Evolutionary conservation across 2,888 invertebrate genomes (phyloP).

Genomic region (Xylophagus ater): DNA sequence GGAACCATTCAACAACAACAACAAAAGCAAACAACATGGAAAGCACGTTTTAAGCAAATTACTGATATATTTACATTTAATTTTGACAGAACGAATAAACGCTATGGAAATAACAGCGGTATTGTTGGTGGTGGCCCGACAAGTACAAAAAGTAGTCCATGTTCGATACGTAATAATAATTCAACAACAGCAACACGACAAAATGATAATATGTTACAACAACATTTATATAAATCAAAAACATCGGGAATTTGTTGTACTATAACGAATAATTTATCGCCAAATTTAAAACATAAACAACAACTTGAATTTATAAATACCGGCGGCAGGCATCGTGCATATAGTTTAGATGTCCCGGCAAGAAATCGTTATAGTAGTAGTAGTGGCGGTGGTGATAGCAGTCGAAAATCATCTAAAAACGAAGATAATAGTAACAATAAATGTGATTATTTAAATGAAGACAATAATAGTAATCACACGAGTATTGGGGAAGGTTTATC

Average conservation of each 20-base stretch:
- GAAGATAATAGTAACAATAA: conserved; percentile 26
- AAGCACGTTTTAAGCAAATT: conserved; percentile 36
- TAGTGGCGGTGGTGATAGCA: conserved; percentile 32
- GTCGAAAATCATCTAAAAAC: conserved; percentile 34
- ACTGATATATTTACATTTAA: conserved; percentile 38
- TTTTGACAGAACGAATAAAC: conserved; percentile 36
- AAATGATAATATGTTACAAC: too few relatives aligned
- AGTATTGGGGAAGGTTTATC: conserved; percentile 28
- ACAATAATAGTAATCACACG: conserved; percentile 36
- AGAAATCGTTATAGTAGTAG: conserved; percentile 32
- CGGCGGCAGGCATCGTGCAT: conserved; percentile 33
- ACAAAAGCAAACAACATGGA: conserved; percentile 34
- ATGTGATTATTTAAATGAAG: conserved; percentile 23
- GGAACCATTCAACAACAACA: too few relatives aligned
- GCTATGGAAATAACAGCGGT: too few relatives aligned
- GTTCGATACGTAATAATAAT: conserved; percentile 30
- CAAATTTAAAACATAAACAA: conserved; percentile 24
- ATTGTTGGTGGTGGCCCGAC: conserved; percentile 17
- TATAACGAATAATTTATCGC: conserved; percentile 33
- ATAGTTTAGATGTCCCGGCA: conserved; percentile 36
- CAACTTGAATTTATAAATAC: conserved; percentile 23
- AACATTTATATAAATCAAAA: too few relatives aligned
- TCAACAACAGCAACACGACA: conserved; percentile 18
- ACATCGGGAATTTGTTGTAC: conserved; percentile 30
- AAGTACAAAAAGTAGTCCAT: conserved; percentile 33